phyloP scores from a whole-genome alignment of 2,888 invertebrate genomes.

The Nymphalis urticae region DNA sequence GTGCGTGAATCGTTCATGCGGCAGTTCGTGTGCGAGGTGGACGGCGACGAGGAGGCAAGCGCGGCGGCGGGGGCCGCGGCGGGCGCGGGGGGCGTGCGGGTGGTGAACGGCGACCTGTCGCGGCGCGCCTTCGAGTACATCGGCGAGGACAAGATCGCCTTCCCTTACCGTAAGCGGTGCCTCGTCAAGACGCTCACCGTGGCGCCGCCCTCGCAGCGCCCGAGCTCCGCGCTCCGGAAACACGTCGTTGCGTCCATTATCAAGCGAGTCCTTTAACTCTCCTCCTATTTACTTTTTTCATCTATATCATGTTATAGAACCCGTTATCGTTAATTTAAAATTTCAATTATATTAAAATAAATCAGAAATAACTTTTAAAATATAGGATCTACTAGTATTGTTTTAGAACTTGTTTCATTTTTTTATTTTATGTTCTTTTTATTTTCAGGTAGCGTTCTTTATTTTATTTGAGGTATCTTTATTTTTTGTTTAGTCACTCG shows the following conservation, averaged over 20 bases:
- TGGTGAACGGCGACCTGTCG: slow-evolving; percentile 53
- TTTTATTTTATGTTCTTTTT: slow-evolving; percentile 33
- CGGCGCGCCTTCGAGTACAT: slow-evolving; percentile 72
- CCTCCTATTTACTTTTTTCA: background rate
- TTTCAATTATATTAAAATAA: too few species aligned
- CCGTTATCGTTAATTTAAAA: too few species aligned
- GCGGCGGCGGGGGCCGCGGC: slow-evolving; percentile 49
- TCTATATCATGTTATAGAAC: too few species aligned
- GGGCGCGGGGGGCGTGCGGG: slow-evolving; percentile 34
- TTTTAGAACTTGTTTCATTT: slow-evolving; percentile 44
- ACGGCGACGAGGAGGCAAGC: slow-evolving; percentile 88
- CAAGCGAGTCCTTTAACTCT: slow-evolving; percentile 81
- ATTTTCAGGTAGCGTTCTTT: slow-evolving; percentile 28
- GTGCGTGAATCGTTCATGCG: slow-evolving; percentile 99
- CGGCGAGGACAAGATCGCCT: slow-evolving; percentile 68
- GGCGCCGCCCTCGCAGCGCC: slow-evolving; percentile 90
- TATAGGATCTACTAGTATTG: slow-evolving; percentile 6
- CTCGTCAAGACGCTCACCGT: slow-evolving; percentile 90
- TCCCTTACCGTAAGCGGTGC: slow-evolving; percentile 89
- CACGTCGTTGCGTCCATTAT: slow-evolving; percentile 93
- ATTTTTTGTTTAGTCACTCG: background rate
- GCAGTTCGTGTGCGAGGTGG: slow-evolving; percentile 95
- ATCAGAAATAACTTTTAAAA: too few species aligned
- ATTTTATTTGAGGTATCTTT: slow-evolving; percentile 31
- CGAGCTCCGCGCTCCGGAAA: slow-evolving; percentile 89